These are phyloP conservation scores for Virgularia gustaviana DNA, from an alignment of 92 coral and sea anemone species.

Conservation along the genomic window DNA sequence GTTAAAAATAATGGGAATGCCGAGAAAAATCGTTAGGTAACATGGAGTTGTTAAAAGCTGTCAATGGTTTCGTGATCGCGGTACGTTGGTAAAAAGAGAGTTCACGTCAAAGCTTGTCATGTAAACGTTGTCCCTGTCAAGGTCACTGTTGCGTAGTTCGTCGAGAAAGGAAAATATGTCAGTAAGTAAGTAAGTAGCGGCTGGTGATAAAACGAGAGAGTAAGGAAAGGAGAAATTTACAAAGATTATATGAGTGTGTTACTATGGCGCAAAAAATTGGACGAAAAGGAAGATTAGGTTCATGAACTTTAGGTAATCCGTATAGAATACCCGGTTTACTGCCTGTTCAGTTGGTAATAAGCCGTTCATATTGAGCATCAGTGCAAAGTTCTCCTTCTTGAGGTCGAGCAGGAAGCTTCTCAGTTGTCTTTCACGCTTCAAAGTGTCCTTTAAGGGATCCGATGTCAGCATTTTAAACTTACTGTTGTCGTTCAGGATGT, in stretches of 20 bases:
- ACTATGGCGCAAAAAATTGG: background rate
- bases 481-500: background rate
- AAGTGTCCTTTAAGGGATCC: background rate
- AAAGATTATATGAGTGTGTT: background rate
- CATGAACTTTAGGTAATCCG: background rate
- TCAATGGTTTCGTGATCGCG: too few relatives aligned
- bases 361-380: too few relatives aligned
- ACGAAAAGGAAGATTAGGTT: background rate
- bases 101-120: background rate
- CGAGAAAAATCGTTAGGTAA: background rate
- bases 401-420: background rate
- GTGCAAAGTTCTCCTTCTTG: background rate
- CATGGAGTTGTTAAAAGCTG: background rate
- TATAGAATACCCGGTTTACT: background rate
- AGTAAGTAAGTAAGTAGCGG: too few relatives aligned
- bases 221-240: background rate
- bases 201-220: too few relatives aligned
- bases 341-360: background rate
- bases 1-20: conserved; percentile 7
- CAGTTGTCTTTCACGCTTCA: background rate
- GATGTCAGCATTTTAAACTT: background rate
- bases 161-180: background rate
- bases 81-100: background rate
- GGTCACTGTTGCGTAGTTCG: background rate
- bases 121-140: background rate